These are phyloP conservation scores for Pluvianellus socialis DNA, from an alignment of 2,113 vertebrate genomes.

Conservation along the genomic window DNA sequence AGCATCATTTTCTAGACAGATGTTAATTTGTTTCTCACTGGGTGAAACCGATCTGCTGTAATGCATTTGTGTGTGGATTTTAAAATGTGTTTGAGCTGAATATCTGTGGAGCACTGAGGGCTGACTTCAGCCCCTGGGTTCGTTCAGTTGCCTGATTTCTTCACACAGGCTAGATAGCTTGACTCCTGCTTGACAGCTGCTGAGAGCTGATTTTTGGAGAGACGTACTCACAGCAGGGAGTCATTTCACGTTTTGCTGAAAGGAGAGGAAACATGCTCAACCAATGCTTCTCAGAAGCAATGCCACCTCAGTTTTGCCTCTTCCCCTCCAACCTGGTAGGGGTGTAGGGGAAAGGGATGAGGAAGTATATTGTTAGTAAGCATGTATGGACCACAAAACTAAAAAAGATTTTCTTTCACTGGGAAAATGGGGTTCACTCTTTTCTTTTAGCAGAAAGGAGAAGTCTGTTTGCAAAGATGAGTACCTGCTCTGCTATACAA, in stretches of 20 bases:
- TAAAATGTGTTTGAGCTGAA: background rate
- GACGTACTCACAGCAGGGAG: fast-evolving
- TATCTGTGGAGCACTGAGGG: background rate
- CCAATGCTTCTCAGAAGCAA: background rate
- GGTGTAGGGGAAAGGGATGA: background rate
- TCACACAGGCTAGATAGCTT: background rate
- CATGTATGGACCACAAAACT: background rate
- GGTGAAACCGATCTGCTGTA: slow-evolving; percentile 10
- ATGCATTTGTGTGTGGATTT: background rate
- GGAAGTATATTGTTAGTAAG: background rate
- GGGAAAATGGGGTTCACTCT: background rate
- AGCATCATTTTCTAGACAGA: slow-evolving; percentile 50
- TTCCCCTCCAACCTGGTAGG: background rate
- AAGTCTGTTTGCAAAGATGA: background rate
- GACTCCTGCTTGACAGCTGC: background rate
- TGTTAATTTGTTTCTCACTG: slow-evolving; percentile 59
- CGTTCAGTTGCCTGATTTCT: background rate
- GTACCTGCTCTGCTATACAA: background rate
- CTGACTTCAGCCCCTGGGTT: background rate
- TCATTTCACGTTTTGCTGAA: background rate
- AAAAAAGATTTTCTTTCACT: background rate
- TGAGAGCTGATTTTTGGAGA: background rate
- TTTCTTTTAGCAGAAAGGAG: background rate
- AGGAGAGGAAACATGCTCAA: background rate
- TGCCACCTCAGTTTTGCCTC: background rate